Base-by-base conservation (phyloP, 1,140 invertebrate species). In the Asobara japonica region DNA sequence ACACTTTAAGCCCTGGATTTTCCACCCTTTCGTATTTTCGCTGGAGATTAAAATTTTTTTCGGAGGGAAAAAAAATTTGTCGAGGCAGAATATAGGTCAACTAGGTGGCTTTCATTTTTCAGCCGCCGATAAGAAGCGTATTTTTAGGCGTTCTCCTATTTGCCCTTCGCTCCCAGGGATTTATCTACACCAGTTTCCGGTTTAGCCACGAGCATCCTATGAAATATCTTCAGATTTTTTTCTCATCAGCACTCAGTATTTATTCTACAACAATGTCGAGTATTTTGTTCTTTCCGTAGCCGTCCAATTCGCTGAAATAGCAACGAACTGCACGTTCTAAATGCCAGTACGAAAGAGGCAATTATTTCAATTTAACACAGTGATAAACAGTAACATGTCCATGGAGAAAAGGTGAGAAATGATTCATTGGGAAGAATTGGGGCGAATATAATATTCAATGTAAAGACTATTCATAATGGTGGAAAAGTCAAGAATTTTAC, bases 211-310 rank as follows among this genome's bases (percentile, higher is more conserved):
- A 51, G 45, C 51, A 25, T 56, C 51, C 51, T 56, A 11, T 56
- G 51, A 22, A 56, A 56, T 56, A 56, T 56, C 51, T 56, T 56
- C 25, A 25, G 6, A 41, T 36, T 66, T 16, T 66, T 56, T 60
- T 30, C 16, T 69, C 64, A 22, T 56, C 51, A 56, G 18, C 13
- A 11, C 13, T 36, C 61, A 64, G 61, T 64, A 20, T 48, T 41
- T 71, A 36, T 71, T 71, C 62, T 62, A 38, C 18, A 7, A 65
- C 60, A 18, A 71, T 64, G 61, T 38, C 48, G 60, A 71, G 60
- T 29, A 45, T 25, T 16, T 41, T 30, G 20, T 29, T 48, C 62
- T 64, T 65, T 62, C 65, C 7, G 64, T 22, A 10, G 29, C 65
- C 10, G 18, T 71, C 2, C 41, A 64, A 20, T 64, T 5, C 62